Evolutionary conservation across 23 tunicate genomes (phyloP).

Genomic region (Clavelina lepadiformis): DNA sequence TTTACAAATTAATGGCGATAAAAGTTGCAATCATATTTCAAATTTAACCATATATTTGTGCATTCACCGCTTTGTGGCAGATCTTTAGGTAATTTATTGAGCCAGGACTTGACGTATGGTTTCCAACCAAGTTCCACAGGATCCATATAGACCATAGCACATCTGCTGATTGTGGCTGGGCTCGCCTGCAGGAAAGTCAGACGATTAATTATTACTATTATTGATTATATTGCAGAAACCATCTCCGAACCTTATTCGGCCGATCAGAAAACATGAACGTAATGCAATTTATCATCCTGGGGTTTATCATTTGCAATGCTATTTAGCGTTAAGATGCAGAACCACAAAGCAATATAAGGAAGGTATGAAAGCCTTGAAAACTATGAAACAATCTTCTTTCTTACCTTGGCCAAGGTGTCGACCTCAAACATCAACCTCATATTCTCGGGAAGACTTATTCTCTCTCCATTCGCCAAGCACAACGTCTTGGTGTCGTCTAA

Average conservation of each 20-base stretch:
- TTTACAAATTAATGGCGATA: too few relatives aligned
- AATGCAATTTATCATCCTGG: background rate
- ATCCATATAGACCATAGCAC: constrained; percentile 95
- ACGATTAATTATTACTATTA: too few relatives aligned
- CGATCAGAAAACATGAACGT: background rate
- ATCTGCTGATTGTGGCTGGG: constrained; percentile 94
- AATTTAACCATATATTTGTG: too few relatives aligned
- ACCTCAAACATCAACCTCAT: constrained; percentile 86
- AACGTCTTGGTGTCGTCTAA: constrained; percentile 91
- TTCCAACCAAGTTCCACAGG: constrained; percentile 90
- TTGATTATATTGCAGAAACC: too few relatives aligned
- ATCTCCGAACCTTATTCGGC: too few relatives aligned
- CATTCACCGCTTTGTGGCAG: constrained; percentile 68
- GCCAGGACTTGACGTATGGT: constrained; percentile 85
- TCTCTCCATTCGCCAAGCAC: constrained; percentile 88
- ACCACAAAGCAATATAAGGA: background rate
- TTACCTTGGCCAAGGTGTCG: constrained; percentile 77
- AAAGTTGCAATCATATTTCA: too few relatives aligned
- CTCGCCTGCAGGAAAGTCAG: constrained; percentile 96
- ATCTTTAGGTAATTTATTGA: constrained; percentile 44
- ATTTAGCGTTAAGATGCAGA: background rate
- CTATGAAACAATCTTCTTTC: too few relatives aligned
- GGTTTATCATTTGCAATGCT: background rate
- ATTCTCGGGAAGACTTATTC: constrained; percentile 71
- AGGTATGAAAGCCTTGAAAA: too few relatives aligned